Evolutionary conservation across 1,140 invertebrate genomes (phyloP).

Genomic region (Lethrus apterus): DNA sequence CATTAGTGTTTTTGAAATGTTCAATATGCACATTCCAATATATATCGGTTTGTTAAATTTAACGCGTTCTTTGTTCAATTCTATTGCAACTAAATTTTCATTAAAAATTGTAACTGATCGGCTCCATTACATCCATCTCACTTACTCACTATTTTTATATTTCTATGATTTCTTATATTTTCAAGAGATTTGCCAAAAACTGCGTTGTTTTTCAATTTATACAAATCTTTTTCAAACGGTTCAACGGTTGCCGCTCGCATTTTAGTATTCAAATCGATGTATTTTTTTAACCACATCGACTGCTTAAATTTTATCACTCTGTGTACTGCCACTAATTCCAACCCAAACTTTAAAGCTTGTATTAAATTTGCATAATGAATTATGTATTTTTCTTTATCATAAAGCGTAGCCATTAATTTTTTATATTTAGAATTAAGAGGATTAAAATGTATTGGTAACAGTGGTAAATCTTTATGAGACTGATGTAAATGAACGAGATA

Average conservation of each 20-base stretch:
- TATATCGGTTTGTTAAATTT: constrained; percentile 36
- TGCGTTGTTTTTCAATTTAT: constrained; percentile 43
- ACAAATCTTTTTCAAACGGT: constrained; percentile 44
- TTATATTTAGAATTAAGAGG: constrained; percentile 5
- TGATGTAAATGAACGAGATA: constrained; percentile 43
- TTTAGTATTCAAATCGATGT: constrained; percentile 40
- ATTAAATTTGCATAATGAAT: constrained; percentile 38
- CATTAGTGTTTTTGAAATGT: constrained; percentile 30
- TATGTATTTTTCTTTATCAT: constrained; percentile 34
- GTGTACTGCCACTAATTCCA: constrained; percentile 35
- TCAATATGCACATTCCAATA: constrained; percentile 29
- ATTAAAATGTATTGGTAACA: constrained; percentile 24
- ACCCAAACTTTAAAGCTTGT: constrained; percentile 30
- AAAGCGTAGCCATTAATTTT: constrained; percentile 6
- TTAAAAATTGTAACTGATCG: constrained; percentile 32
- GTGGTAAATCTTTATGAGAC: constrained; percentile 44
- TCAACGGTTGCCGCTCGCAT: constrained; percentile 29
- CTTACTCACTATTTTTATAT: constrained; percentile 28
- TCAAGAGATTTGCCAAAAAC: constrained; percentile 45
- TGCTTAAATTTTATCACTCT: constrained; percentile 38
- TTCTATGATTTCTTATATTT: constrained; percentile 28
- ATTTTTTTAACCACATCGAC: constrained; percentile 34
- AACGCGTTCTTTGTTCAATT: constrained; percentile 31
- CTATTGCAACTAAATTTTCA: constrained; percentile 33
- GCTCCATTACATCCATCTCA: constrained; percentile 22